Conservation (phyloP, 2,888 invertebrate genomes). For the Panopea generosa region DNA sequence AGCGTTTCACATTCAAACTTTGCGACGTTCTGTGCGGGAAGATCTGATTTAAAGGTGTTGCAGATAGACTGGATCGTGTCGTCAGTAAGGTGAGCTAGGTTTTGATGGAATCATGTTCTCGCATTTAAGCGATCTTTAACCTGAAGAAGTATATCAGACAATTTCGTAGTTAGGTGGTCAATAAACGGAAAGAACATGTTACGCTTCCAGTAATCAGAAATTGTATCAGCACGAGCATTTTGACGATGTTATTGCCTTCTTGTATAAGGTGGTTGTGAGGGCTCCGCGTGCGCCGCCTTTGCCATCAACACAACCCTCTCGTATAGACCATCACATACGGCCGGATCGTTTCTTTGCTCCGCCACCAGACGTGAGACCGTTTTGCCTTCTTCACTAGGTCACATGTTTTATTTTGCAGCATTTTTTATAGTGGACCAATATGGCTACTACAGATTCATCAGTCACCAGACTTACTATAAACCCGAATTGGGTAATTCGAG, state of each 20-base stretch:
- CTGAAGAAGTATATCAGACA: neutral
- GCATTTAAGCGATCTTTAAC: neutral
- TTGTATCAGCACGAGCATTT: neutral
- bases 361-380: neutral
- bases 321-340: constrained; percentile 8
- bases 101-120: neutral
- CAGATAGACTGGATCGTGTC: neutral
- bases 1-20: neutral
- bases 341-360: neutral
- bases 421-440: neutral
- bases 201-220: neutral
- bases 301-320: neutral
- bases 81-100: neutral
- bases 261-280: neutral
- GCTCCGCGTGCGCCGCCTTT: neutral
- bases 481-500: constrained; percentile 5
- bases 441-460: neutral
- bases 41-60: neutral
- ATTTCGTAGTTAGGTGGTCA: neutral
- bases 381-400: constrained; percentile 10
- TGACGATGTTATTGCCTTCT: neutral
- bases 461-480: constrained; percentile 2
- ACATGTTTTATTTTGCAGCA: neutral
- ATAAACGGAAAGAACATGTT: neutral
- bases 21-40: neutral